Percentiles rank a stretch among this genome's conserved stretches.
Evolutionary conservation across 2,113 vertebrate species (phyloP).

Genomic region (Leucopsar rothschildi): DNA sequence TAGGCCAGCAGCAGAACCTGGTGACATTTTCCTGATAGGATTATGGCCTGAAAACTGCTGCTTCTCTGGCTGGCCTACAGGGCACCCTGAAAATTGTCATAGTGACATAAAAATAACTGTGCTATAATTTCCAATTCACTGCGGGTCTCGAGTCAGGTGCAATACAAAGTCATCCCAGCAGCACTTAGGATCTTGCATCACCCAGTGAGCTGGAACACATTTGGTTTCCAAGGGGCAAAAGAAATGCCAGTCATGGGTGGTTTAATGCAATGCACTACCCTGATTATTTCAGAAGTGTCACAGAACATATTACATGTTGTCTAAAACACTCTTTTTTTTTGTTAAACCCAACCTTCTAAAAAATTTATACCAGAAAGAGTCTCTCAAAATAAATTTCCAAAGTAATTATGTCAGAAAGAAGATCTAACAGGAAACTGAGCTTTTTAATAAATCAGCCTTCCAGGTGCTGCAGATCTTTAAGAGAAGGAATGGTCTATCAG

Average conservation of each 20-base stretch:
- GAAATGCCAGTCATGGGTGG: background rate
- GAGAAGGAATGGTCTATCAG: slow-evolving; percentile 51
- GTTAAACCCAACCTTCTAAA: background rate
- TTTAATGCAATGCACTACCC: background rate
- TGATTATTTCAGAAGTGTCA: background rate
- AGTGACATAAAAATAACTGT: background rate
- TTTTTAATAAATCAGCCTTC: slow-evolving; percentile 63
- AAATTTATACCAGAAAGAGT: background rate
- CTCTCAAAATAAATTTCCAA: slow-evolving; percentile 34
- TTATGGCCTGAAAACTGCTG: background rate
- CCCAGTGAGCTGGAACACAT: background rate
- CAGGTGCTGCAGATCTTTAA: slow-evolving; percentile 24
- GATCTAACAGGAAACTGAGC: slow-evolving; percentile 6
- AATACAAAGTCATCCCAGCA: background rate
- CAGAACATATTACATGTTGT: background rate
- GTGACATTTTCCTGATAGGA: background rate
- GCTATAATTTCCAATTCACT: background rate
- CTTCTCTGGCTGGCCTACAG: background rate
- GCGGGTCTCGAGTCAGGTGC: background rate
- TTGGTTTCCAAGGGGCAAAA: background rate
- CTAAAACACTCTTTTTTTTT: background rate
- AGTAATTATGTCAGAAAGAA: slow-evolving; percentile 20
- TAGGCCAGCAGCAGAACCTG: background rate
- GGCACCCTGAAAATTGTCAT: background rate
- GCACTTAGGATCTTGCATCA: background rate